Evolutionary conservation across 2,888 invertebrate genomes (phyloP), one percentile per base, ranked within the genome.

Genomic region (Coenonympha glycerion): DNA sequence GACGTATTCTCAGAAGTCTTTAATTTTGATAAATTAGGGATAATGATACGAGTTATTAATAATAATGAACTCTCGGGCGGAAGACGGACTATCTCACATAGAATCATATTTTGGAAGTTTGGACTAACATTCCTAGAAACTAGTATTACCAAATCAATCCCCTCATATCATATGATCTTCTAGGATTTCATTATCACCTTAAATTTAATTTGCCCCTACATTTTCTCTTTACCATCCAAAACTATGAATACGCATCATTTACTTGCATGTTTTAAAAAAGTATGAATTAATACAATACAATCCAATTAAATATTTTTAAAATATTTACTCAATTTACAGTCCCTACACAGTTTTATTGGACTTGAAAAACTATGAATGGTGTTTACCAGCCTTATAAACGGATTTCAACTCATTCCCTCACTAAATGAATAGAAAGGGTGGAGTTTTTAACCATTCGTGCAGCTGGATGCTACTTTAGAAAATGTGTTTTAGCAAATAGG

Each of bases 321-420:
- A 15, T 15, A 39, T 24, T 24, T 15, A 39, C 15, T 37, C 37
- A 37, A 28, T 41, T 41, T 19, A 13, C 41, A 41, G 8, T 13
- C 19, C 19, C 28, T 18, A 26, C 11, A 18, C 28, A 59, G 57
- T 66, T 62, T 58, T 58, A 63, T 56, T 52, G 56, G 53, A 58
- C 55, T 60, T 58, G 51, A 56, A 63, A 62, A 69, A 64, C 53
- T 61, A 57, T 64, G 63, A 69, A 67, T 63, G 56, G 55, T 63
- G 65, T 62, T 64, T 65, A 57, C 51, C 52, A 36, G 49, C 56
- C 57, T 55, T 53, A 60, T 56, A 58, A 60, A 62, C 56, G 64
- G 61, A 67, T 58, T 65, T 67, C 61, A 63, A 60, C 63, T 71
- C 65, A 63, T 66, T 69, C 62, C 58, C 61, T 55, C 48, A 39